These are phyloP conservation scores for Caenorhabditis sp. DNA, from an alignment of 2,888 invertebrate species.

Conservation along the genomic window DNA sequence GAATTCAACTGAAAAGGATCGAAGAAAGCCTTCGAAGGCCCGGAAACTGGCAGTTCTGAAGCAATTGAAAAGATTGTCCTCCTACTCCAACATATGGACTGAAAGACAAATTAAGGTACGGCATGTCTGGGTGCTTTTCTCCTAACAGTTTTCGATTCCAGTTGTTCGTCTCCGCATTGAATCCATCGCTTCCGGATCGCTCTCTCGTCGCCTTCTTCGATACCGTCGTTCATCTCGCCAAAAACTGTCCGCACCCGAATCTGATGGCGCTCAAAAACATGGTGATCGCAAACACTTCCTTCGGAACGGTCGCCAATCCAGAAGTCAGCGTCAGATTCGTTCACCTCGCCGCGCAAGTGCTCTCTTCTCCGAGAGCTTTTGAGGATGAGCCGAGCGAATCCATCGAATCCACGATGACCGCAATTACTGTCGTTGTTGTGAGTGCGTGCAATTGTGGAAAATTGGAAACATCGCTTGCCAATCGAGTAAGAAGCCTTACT, in stretches of 20 bases:
- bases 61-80: slow-evolving; percentile 53
- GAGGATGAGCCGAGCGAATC: not conserved
- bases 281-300: slow-evolving; percentile 16
- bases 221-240: slow-evolving; percentile 19
- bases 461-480: not conserved
- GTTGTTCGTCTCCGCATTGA: slow-evolving; percentile 10
- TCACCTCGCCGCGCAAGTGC: slow-evolving; percentile 32
- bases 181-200: slow-evolving; percentile 8
- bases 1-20: not conserved
- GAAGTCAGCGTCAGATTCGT: slow-evolving; percentile 42
- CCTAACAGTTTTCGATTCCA: slow-evolving; percentile 12
- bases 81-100: slow-evolving; percentile 63
- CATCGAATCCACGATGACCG: slow-evolving; percentile 30
- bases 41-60: slow-evolving; percentile 24
- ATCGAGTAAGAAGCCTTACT: slow-evolving; percentile 1
- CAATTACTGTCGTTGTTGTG: slow-evolving; percentile 30
- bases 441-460: slow-evolving; percentile 26
- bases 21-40: not conserved
- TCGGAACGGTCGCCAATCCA: slow-evolving; percentile 28
- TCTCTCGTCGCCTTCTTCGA: slow-evolving; percentile 29
- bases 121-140: too few relatives aligned
- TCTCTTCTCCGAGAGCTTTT: slow-evolving; percentile 26
- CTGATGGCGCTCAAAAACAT: slow-evolving; percentile 18
- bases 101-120: slow-evolving; percentile 61
- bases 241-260: slow-evolving; percentile 24